Base-by-base conservation (phyloP, 2,113 vertebrate genomes). In the Romanogobio albipinnatus region DNA sequence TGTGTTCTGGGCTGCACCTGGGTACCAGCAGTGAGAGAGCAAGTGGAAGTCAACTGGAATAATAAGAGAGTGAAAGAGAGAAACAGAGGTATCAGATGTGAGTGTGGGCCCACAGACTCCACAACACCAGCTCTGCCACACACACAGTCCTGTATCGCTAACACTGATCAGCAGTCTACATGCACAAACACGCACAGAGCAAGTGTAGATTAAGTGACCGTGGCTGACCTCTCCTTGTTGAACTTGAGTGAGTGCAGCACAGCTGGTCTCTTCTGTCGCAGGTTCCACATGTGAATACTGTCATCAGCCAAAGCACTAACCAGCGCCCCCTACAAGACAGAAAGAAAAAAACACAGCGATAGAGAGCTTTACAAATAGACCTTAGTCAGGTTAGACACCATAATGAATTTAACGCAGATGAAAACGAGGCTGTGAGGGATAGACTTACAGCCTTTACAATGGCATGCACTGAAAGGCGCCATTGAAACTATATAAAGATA, bases 281-380 rank as follows among this genome's bases (percentile, higher is more conserved):
- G 94, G 93, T 99, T 99, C 98, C 98, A 99, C 89, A 99, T 92
- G 90, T 99, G 98, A 89, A 99, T 93, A n/a, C 95, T 99, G 91
- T 99, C 98, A 85, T 99, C 98, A 84, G 98, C 96, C 96, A 99
- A 96, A 94, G 97, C 98, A 87, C 98, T 99, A 94, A 99, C 98
- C 90, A 99, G 95, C 82, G 98, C 98, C 93, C 98, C 98, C 98
- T 99, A 26, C 39, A 15, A 71, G 14, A 83, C 1, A 61, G 62
- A 70, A 2, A 11, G n/a, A 45, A 15, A n/a, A n/a, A 81, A 22
- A 45, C 22, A 11, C 39, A 7, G 8, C 61, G 10, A 36, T 5
- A 1, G 51, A 36, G 29, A 36, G 53, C 53, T 2, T 56, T 22
- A 22, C 53, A 56, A 56, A 56, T 8, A 22, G 53, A 56, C 0